Conservation (phyloP, 2,888 invertebrate species). For the Lasioglossum calceatum region DNA sequence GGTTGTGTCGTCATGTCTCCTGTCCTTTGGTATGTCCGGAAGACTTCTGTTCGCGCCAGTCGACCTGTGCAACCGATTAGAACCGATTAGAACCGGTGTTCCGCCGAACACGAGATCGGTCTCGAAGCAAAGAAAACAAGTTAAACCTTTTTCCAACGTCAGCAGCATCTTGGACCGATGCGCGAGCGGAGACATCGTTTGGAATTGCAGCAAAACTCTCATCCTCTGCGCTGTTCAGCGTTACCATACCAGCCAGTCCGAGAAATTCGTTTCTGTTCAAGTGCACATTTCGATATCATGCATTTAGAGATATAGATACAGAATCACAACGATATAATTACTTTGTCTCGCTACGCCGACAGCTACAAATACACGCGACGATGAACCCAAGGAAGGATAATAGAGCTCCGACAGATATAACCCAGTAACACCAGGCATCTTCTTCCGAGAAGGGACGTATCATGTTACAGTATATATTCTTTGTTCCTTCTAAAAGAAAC, state of each 20-base stretch:
- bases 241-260: constrained; percentile 90
- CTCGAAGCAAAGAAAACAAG: not conserved
- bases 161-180: constrained; percentile 77
- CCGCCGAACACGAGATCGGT: not conserved
- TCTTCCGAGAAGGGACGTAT: constrained; percentile 76
- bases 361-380: constrained; percentile 90
- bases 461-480: constrained; percentile 73
- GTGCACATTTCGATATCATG: not conserved
- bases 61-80: constrained; percentile 74
- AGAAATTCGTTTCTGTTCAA: constrained; percentile 88
- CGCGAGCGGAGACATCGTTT: constrained; percentile 74
- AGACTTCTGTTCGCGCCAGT: constrained; percentile 90
- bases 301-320: not conserved
- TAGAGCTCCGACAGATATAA: constrained; percentile 80
- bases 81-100: not conserved
- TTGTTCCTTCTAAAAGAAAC: constrained; percentile 11
- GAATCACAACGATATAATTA: constrained; percentile 82
- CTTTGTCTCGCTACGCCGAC: constrained; percentile 91
- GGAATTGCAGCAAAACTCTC: constrained; percentile 80
- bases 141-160: constrained; percentile 82
- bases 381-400: constrained; percentile 86
- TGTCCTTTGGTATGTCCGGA: constrained; percentile 92
- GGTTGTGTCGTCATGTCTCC: constrained; percentile 83
- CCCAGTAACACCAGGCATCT: constrained; percentile 82
- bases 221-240: constrained; percentile 88